Percentiles rank a stretch among this genome's conserved stretches.
Evolutionary conservation across 1,140 invertebrate species (phyloP).

Genomic region (Philopotamus ludificatus): DNA sequence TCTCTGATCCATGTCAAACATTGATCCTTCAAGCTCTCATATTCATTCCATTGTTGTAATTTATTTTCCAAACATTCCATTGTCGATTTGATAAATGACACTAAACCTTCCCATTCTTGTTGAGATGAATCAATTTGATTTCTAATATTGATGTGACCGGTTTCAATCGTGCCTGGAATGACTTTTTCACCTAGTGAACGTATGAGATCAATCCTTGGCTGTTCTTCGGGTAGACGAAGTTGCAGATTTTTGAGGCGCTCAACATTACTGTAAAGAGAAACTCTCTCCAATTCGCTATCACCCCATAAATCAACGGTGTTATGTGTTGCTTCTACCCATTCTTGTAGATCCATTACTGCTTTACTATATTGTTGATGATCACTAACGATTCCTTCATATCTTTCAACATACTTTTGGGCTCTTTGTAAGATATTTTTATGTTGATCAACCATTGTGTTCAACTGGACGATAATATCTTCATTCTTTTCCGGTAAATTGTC

Average conservation of each 20-base stretch:
- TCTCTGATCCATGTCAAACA: slow-evolving; percentile 87
- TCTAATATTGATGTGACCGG: slow-evolving; percentile 81
- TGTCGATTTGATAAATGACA: slow-evolving; percentile 72
- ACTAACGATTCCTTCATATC: slow-evolving; percentile 86
- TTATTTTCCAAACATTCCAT: slow-evolving; percentile 78
- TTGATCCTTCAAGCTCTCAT: slow-evolving; percentile 82
- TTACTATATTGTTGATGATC: slow-evolving; percentile 92
- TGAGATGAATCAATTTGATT: slow-evolving; percentile 83
- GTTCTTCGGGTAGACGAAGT: slow-evolving; percentile 79
- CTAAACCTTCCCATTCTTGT: slow-evolving; percentile 85
- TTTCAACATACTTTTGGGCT: slow-evolving; percentile 70
- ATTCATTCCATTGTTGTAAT: slow-evolving; percentile 87
- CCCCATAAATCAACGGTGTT: slow-evolving; percentile 84
- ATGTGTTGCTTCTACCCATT: slow-evolving; percentile 88
- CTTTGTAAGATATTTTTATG: slow-evolving; percentile 67
- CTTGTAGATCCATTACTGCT: slow-evolving; percentile 82
- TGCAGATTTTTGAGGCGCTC: slow-evolving; percentile 85
- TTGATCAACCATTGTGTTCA: slow-evolving; percentile 61
- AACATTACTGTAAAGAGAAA: slow-evolving; percentile 87
- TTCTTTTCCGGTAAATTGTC: slow-evolving; percentile 72
- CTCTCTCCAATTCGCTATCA: slow-evolving; percentile 82
- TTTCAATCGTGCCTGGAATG: slow-evolving; percentile 81
- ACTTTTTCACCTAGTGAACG: slow-evolving; percentile 83
- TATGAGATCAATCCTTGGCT: slow-evolving; percentile 77
- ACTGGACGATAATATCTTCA: slow-evolving; percentile 62